phyloP scores from a whole-genome alignment of 2,113 vertebrate species.

The Plecotus auritus region DNA sequence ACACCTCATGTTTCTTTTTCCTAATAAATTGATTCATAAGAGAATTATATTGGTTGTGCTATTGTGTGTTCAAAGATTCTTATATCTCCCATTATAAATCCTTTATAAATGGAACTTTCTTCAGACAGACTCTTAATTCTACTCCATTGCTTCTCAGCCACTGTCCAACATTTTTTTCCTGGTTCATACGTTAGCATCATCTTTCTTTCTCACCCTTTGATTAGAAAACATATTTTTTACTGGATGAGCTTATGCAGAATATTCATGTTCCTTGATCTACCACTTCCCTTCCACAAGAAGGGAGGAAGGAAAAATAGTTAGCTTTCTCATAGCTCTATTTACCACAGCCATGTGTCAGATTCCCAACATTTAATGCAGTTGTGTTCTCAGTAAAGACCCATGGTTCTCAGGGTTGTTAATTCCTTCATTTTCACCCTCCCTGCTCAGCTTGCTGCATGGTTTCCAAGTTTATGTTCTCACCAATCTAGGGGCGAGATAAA shows the following conservation, averaged over 20 bases:
- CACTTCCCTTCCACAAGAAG: neutral
- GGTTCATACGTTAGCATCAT: neutral
- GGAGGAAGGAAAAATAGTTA: neutral
- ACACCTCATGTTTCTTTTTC: neutral
- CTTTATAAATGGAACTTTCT: neutral
- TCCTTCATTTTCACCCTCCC: neutral
- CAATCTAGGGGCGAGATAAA: neutral
- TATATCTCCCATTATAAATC: rapidly evolving
- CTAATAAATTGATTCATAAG: neutral
- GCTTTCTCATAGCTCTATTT: neutral
- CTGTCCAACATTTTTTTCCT: neutral
- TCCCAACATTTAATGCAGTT: neutral
- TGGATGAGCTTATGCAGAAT: neutral
- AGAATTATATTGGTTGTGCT: neutral
- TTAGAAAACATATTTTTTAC: neutral
- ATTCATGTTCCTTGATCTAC: neutral
- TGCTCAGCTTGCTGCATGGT: neutral
- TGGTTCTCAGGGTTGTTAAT: neutral
- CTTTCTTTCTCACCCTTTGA: neutral
- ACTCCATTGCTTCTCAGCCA: neutral
- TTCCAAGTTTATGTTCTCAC: neutral
- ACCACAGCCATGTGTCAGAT: neutral
- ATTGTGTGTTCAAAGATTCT: neutral
- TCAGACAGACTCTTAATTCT: neutral
- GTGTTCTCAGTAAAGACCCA: neutral